A percentile compares a stretch with the other conserved stretches of the same genome.
phyloP scores from a whole-genome alignment of 1,140 invertebrate genomes.

The Ceratina japonica region DNA sequence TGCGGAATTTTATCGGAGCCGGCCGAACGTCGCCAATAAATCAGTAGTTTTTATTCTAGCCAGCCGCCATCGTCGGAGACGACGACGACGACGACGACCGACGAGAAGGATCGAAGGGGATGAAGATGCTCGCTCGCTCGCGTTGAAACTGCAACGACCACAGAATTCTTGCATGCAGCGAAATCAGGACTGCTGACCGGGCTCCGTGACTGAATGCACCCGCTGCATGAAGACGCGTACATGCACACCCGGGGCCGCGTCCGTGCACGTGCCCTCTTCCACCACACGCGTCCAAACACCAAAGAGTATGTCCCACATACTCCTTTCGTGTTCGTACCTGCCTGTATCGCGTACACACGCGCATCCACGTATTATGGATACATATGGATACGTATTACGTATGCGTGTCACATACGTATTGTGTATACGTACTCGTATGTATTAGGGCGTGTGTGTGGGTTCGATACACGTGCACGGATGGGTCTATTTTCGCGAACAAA shows the following conservation, averaged over 20 bases:
- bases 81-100: conserved; percentile 14
- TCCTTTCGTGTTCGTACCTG: too few relatives aligned
- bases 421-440: background rate
- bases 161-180: conserved; percentile 67
- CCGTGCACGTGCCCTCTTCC: background rate
- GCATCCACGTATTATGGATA: too few relatives aligned
- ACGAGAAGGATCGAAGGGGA: conserved; percentile 35
- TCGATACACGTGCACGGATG: background rate
- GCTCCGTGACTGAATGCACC: conserved; percentile 61
- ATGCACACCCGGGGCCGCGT: conserved; percentile 9
- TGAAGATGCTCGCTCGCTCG: conserved; percentile 55
- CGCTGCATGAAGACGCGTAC: conserved; percentile 24
- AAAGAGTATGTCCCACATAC: too few relatives aligned
- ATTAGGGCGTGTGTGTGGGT: background rate
- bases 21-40: conserved; percentile 55
- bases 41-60: conserved; percentile 67
- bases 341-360: too few relatives aligned
- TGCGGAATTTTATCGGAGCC: conserved; percentile 62
- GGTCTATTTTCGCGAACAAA: conserved; percentile 24
- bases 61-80: conserved; percentile 21
- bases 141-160: conserved; percentile 67
- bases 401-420: too few relatives aligned
- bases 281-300: too few relatives aligned
- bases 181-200: conserved; percentile 68
- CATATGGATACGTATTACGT: too few relatives aligned